These are phyloP conservation scores for Plectropomus leopardus DNA, from an alignment of 2,113 vertebrate genomes.

Conservation along the genomic window DNA sequence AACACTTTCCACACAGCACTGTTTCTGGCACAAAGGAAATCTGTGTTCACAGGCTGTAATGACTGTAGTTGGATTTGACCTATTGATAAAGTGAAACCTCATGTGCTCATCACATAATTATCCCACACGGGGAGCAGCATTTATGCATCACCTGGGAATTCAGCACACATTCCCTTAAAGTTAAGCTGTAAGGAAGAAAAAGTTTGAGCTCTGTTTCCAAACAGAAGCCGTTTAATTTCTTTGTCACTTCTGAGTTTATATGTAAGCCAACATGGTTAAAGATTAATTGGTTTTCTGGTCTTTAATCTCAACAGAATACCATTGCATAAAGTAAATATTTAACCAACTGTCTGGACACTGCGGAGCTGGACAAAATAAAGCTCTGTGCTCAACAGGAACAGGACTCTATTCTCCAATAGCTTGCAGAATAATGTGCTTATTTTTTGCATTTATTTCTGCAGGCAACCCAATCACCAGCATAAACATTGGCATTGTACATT, in stretches of 20 bases:
- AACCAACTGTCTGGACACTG: slow-evolving; percentile 11
- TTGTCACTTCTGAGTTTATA: slow-evolving; percentile 30
- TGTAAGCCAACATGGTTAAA: slow-evolving; percentile 3
- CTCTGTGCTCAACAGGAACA: not conserved
- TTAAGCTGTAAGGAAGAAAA: not conserved
- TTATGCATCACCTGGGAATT: slow-evolving; percentile 11
- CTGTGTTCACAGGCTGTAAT: slow-evolving; percentile 32
- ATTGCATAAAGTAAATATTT: slow-evolving; percentile 49
- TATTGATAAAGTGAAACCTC: slow-evolving; percentile 42
- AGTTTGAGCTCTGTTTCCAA: not conserved
- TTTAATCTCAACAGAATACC: slow-evolving; percentile 15
- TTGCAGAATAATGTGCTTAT: not conserved
- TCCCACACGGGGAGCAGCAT: slow-evolving; percentile 8
- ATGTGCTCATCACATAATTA: slow-evolving; percentile 2
- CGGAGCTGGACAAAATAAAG: not conserved
- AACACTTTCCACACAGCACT: not conserved
- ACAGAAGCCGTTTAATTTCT: slow-evolving; percentile 13
- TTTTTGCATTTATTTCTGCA: not conserved
- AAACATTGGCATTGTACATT: no score
- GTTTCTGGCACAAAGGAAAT: not conserved
- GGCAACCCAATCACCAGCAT: no score
- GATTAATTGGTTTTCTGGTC: slow-evolving; percentile 14
- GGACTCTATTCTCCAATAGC: not conserved
- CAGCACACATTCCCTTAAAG: slow-evolving; percentile 6
- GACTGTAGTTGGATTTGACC: slow-evolving; percentile 19